Evolutionary conservation across 2,113 vertebrate species (phyloP).

Genomic region (Potamarius usumacintae): DNA sequence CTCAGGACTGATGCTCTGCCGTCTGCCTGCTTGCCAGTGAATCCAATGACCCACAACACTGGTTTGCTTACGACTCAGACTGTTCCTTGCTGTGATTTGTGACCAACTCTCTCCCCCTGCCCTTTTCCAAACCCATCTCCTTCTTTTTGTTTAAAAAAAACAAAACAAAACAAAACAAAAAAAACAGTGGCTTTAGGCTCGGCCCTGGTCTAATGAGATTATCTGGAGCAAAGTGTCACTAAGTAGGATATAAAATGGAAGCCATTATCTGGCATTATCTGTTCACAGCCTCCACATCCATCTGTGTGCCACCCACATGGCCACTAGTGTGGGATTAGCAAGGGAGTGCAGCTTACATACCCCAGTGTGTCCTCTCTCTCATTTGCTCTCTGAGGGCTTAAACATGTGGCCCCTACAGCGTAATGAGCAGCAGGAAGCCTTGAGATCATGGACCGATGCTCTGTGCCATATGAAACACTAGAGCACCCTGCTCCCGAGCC

Average conservation of each 20-base stretch:
- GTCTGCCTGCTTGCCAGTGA: constrained; percentile 40
- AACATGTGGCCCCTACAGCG: constrained; percentile 4
- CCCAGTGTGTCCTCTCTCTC: constrained; percentile 72
- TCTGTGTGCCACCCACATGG: constrained; percentile 78
- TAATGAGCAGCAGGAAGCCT: constrained; percentile 28
- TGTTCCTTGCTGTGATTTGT: constrained; percentile 48
- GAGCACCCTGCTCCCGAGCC: not conserved
- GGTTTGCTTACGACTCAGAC: constrained; percentile 20
- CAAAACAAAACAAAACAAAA: not conserved
- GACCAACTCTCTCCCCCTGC: constrained; percentile 29
- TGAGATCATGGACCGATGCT: constrained; percentile 22
- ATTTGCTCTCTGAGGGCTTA: constrained; percentile 19
- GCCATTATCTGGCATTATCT: constrained; percentile 82
- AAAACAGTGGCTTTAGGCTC: constrained; percentile 49
- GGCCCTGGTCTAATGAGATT: constrained; percentile 80
- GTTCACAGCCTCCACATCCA: constrained; percentile 71
- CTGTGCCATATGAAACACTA: not conserved
- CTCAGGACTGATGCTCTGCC: constrained; percentile 18
- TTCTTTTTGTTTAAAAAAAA: constrained; percentile 45
- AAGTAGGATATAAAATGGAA: constrained; percentile 84
- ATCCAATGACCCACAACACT: constrained; percentile 12
- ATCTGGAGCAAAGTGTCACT: constrained; percentile 80
- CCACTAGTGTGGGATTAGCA: constrained; percentile 75
- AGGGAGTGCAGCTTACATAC: constrained; percentile 75
- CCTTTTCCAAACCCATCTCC: constrained; percentile 34